Conservation (phyloP, 2,888 invertebrate species). For the Tiliacea aurago region DNA sequence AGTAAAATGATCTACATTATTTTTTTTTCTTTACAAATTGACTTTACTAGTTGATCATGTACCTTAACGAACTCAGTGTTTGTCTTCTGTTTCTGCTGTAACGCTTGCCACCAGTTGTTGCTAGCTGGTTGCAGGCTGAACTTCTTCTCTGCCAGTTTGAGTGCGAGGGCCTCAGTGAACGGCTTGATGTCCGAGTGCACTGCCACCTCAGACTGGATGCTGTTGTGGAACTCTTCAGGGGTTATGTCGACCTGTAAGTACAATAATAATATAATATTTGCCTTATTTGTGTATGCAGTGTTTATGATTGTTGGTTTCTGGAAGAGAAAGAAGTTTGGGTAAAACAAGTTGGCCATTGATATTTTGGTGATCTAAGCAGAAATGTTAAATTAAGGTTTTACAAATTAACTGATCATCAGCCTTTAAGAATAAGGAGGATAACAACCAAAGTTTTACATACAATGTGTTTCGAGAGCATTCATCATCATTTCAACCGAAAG, state of each 20-base stretch:
- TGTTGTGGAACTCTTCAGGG: conserved; percentile 98
- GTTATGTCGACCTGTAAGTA: conserved; percentile 93
- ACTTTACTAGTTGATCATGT: conserved; percentile 45
- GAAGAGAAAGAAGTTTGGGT: background rate
- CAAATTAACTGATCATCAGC: background rate
- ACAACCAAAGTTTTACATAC: background rate
- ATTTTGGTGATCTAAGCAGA: background rate
- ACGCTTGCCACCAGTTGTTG: conserved; percentile 94
- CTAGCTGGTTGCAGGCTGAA: conserved; percentile 90
- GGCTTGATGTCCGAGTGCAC: conserved; percentile 96
- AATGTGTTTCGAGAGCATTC: background rate
- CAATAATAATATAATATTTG: background rate
- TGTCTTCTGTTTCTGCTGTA: conserved; percentile 93
- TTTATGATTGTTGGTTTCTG: background rate
- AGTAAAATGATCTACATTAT: background rate
- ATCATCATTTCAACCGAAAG: too few species aligned
- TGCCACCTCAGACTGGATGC: conserved; percentile 94
- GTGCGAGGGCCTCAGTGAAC: conserved; percentile 92
- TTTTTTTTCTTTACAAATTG: too few species aligned
- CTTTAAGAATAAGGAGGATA: background rate
- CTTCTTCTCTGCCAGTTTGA: conserved; percentile 90
- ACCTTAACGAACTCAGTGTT: conserved; percentile 94
- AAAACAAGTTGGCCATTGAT: background rate
- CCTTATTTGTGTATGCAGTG: background rate
- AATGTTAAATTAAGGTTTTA: background rate